phyloP scores from a whole-genome alignment of 2,888 invertebrate species.

The Cantharis nigra region DNA sequence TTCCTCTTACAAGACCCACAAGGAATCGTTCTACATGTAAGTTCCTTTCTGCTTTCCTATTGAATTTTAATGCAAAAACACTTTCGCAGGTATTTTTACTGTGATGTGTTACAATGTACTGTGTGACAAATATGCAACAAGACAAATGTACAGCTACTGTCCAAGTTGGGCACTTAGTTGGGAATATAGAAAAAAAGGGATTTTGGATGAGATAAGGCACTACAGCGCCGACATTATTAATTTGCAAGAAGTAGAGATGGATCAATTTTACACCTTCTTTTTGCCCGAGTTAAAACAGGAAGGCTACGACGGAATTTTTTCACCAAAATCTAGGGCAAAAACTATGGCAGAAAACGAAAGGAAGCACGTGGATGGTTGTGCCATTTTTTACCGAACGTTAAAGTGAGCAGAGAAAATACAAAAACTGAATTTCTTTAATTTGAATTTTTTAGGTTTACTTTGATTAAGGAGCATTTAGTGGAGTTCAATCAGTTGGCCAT shows the following conservation, averaged over 20 bases:
- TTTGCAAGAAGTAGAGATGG: constrained; percentile 96
- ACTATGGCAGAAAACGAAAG: constrained; percentile 97
- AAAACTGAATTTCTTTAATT: not conserved
- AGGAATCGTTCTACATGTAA: constrained; percentile 89
- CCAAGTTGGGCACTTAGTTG: constrained; percentile 98
- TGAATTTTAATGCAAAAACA: not conserved
- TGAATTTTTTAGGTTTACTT: constrained; percentile 74
- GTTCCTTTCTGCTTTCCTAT: constrained; percentile 55
- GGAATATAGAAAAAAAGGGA: constrained; percentile 98
- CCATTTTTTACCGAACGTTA: constrained; percentile 93
- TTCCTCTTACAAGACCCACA: constrained; percentile 87
- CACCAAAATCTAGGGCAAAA: constrained; percentile 96
- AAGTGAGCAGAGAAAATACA: constrained; percentile 67
- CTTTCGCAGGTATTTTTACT: constrained; percentile 85
- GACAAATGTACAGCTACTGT: constrained; percentile 99
- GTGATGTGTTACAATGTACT: constrained; percentile 99
- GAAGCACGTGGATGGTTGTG: constrained; percentile 98
- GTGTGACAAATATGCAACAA: constrained; percentile 98
- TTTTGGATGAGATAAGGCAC: constrained; percentile 94
- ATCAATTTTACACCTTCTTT: constrained; percentile 97
- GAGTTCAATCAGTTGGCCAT: constrained; percentile 99
- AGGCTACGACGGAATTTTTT: constrained; percentile 94
- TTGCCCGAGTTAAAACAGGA: constrained; percentile 90
- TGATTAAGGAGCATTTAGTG: constrained; percentile 94
- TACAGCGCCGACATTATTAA: constrained; percentile 98